A percentile compares a stretch with the other conserved stretches of the same genome.
Conservation (phyloP, 2,888 invertebrate species). For the Eupithecia centaureata region DNA sequence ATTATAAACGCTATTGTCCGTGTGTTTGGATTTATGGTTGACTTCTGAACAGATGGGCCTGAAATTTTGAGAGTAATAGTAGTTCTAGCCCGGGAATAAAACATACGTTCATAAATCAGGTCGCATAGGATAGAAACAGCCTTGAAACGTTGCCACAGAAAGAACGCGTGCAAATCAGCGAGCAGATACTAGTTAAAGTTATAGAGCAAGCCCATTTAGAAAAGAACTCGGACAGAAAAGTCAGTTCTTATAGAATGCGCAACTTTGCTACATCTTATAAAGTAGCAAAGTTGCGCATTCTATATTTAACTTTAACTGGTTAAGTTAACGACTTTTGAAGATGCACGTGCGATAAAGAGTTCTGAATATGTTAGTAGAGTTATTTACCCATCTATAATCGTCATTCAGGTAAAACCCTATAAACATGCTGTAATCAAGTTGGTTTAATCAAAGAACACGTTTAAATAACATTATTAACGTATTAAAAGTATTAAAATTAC, state of each 20-base stretch:
- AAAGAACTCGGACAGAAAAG: no score
- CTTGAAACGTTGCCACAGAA: no score
- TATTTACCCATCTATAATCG: not conserved
- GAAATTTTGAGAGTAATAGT: no score
- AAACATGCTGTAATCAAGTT: not conserved
- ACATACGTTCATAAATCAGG: no score
- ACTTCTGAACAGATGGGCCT: no score
- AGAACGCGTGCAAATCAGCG: no score
- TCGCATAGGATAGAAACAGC: no score
- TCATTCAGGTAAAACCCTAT: not conserved
- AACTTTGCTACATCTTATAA: no score
- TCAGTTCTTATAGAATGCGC: no score
- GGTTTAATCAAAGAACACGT: not conserved
- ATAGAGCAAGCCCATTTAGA: not conserved
- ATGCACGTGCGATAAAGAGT: not conserved
- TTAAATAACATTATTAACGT: not conserved
- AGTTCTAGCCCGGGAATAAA: no score
- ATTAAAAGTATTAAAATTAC: not conserved
- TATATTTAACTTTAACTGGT: not conserved
- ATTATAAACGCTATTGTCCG: no score
- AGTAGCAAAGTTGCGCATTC: not conserved
- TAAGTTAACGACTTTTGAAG: not conserved
- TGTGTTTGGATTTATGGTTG: no score
- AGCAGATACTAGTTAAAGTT: not conserved
- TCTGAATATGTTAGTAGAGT: not conserved